phyloP scores from a whole-genome alignment of 2,113 vertebrate genomes.

The Lanius collurio region DNA sequence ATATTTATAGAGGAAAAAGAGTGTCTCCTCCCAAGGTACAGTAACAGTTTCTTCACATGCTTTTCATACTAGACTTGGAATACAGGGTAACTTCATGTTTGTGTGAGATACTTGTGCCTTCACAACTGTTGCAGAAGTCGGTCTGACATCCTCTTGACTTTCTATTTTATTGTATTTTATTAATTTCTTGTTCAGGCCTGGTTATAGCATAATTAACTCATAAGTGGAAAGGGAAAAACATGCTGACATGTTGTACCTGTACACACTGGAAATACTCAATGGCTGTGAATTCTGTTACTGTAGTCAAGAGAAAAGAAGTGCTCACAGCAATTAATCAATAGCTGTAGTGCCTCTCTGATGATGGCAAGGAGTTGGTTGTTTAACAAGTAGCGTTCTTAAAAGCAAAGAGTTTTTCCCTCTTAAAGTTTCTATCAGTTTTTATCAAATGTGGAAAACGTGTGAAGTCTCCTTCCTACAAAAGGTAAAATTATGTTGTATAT shows the following conservation, averaged over 20 bases:
- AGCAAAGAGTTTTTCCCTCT: not conserved
- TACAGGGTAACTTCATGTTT: not conserved
- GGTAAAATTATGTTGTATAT: not conserved
- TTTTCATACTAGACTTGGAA: not conserved
- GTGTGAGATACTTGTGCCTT: not conserved
- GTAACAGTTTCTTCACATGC: not conserved
- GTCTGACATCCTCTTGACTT: not conserved
- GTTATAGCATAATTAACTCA: not conserved
- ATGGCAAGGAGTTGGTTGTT: conserved; percentile 1
- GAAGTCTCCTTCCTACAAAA: not conserved
- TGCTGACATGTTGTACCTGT: not conserved
- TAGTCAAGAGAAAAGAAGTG: not conserved
- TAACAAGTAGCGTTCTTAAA: not conserved
- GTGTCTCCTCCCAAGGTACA: not conserved
- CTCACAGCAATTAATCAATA: not conserved
- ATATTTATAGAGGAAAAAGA: not conserved
- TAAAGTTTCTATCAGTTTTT: not conserved
- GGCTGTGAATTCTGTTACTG: conserved; percentile 5
- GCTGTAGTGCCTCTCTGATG: not conserved
- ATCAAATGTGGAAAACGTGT: not conserved
- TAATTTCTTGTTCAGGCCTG: conserved; percentile 1
- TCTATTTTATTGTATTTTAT: not conserved
- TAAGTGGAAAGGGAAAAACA: not conserved
- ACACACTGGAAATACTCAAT: not conserved
- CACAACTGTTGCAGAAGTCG: not conserved